Percentiles rank a stretch among this genome's conserved stretches.
phyloP scores from a whole-genome alignment of 2,888 invertebrate species.

The Augiades crinisus region DNA sequence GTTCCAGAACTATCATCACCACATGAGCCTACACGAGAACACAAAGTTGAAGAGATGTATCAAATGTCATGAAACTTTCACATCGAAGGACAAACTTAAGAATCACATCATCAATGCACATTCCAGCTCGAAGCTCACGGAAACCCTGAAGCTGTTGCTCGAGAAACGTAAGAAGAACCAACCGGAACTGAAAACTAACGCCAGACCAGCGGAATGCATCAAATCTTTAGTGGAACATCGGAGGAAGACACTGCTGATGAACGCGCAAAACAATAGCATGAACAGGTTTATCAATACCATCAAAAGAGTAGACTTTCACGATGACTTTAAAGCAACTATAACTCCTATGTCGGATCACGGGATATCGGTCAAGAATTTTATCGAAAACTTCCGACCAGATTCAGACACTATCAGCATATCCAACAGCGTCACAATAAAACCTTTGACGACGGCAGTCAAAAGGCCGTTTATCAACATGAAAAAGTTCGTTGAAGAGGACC shows the following conservation, averaged over 20 bases:
- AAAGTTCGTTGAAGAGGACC: conserved; percentile 39
- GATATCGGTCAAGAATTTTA: conserved; percentile 58
- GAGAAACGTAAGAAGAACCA: conserved; percentile 47
- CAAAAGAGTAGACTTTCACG: conserved; percentile 41
- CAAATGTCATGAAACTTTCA: conserved; percentile 54
- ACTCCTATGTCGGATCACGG: conserved; percentile 35
- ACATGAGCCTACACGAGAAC: conserved; percentile 53
- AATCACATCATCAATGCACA: conserved; percentile 51
- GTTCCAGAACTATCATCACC: conserved; percentile 62
- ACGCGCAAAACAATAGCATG: not conserved
- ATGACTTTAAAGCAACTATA: conserved; percentile 41
- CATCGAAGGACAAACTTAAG: conserved; percentile 43
- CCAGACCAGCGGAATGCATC: not conserved
- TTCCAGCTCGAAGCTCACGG: conserved; percentile 54
- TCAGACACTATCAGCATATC: conserved; percentile 27
- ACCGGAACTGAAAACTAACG: too few species aligned
- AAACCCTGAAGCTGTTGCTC: conserved; percentile 57
- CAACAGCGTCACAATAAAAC: conserved; percentile 40
- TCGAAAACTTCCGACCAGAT: conserved; percentile 65
- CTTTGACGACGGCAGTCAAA: conserved; percentile 27
- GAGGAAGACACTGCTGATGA: not conserved
- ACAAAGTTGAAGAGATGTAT: conserved; percentile 52
- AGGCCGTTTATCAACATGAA: conserved; percentile 49
- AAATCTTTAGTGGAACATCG: not conserved
- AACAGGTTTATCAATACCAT: conserved; percentile 44